Conservation (phyloP, 1,140 invertebrate genomes). For the Listronotus bonariensis region DNA sequence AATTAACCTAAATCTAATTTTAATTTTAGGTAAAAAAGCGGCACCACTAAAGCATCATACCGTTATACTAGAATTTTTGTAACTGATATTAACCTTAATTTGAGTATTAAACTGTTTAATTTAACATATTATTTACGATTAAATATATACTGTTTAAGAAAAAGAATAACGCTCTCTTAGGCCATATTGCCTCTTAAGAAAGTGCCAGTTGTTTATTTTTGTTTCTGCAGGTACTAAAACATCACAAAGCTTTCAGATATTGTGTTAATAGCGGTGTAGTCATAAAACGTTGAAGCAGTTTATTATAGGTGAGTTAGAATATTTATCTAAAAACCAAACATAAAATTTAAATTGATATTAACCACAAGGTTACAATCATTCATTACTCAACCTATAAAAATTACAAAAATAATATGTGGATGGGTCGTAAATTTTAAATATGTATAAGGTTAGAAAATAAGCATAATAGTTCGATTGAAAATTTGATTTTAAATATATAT, state of each 20-base stretch:
- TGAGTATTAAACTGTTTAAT: too few relatives aligned
- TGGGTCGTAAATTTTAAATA: background rate
- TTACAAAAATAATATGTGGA: slow-evolving; percentile 23
- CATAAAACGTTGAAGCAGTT: slow-evolving; percentile 36
- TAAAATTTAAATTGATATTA: slow-evolving; percentile 33
- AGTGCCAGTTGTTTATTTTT: slow-evolving; percentile 37
- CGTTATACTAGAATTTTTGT: too few relatives aligned
- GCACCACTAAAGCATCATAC: too few relatives aligned
- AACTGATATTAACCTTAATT: too few relatives aligned
- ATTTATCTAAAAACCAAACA: slow-evolving; percentile 34
- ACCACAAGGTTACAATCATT: slow-evolving; percentile 30
- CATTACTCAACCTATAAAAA: slow-evolving; percentile 23
- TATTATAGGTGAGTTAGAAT: slow-evolving; percentile 38
- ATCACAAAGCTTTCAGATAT: slow-evolving; percentile 39
- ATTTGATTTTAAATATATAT: too few relatives aligned
- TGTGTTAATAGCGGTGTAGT: slow-evolving; percentile 36
- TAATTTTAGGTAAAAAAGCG: too few relatives aligned
- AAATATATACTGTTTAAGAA: too few relatives aligned
- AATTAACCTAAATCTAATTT: too few relatives aligned
- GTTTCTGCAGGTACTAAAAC: slow-evolving; percentile 37
- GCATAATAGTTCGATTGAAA: too few relatives aligned
- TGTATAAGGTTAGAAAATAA: too few relatives aligned
- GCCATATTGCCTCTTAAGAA: slow-evolving; percentile 31
- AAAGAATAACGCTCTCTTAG: slow-evolving; percentile 3
- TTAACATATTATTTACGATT: too few relatives aligned